phyloP scores from a whole-genome alignment of 2,888 invertebrate genomes.

The Choreutis nemorana region DNA sequence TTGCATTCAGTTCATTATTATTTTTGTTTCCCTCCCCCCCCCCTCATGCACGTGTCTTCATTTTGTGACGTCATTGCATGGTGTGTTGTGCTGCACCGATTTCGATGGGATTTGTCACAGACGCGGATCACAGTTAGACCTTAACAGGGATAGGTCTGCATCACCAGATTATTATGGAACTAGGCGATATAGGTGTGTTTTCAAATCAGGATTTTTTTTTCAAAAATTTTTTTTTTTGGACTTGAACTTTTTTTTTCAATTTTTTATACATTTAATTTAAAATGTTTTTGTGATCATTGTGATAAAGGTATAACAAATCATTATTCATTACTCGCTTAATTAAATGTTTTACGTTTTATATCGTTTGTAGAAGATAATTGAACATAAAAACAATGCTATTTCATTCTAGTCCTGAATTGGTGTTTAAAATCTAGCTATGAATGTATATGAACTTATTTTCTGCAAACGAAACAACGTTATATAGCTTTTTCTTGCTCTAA shows the following conservation, averaged over 20 bases:
- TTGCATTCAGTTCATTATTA: conserved; percentile 21
- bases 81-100: no score
- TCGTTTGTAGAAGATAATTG: no score
- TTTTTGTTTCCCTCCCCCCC: conserved; percentile 23
- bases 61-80: conserved; percentile 59
- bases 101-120: conserved; percentile 44
- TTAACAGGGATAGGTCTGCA: conserved; percentile 70
- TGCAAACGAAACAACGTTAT: conserved; percentile 16
- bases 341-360: no score
- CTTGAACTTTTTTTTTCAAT: conserved; percentile 1
- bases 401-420: no score
- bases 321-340: no score
- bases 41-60: conserved; percentile 31
- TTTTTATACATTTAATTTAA: no score
- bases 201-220: conserved; percentile 6
- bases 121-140: conserved; percentile 79
- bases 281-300: conserved; percentile 1
- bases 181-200: conserved; percentile 80
- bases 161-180: conserved; percentile 77
- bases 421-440: no score
- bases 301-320: no score
- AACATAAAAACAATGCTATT: no score
- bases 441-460: no score
- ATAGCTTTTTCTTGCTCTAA: conserved; percentile 52
- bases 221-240: conserved; percentile 6